These are phyloP conservation scores for Apocheima hispidaria DNA, from an alignment of 2,888 invertebrate genomes.

Conservation along the genomic window DNA sequence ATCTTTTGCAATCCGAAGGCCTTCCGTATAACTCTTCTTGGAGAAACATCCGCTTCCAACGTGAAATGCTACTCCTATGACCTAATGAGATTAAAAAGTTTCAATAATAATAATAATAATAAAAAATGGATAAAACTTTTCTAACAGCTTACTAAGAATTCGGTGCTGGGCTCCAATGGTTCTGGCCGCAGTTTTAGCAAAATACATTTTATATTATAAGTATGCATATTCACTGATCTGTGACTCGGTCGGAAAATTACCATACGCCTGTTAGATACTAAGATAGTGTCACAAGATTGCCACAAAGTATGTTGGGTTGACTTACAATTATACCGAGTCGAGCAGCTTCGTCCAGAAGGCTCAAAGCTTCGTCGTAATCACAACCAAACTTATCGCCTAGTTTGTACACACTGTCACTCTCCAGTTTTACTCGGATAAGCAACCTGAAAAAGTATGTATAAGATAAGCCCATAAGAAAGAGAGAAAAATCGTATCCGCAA, in stretches of 20 bases:
- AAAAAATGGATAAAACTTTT: not conserved
- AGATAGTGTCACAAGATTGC: not conserved
- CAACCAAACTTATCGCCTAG: slow-evolving; percentile 61
- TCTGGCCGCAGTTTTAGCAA: too few species aligned
- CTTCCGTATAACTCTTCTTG: slow-evolving; percentile 49
- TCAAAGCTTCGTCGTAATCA: slow-evolving; percentile 56
- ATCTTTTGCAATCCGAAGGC: slow-evolving; percentile 48
- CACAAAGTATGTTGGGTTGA: too few species aligned
- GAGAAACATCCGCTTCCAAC: slow-evolving; percentile 56
- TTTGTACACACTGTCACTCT: slow-evolving; percentile 50
- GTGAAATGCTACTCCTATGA: slow-evolving; percentile 61
- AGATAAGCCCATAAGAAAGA: too few species aligned
- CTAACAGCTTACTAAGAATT: too few species aligned
- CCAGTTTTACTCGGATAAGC: slow-evolving; percentile 53
- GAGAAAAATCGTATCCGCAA: too few species aligned
- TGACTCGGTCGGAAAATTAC: too few species aligned
- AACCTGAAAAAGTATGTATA: slow-evolving; percentile 30
- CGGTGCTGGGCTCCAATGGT: too few species aligned
- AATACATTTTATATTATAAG: too few species aligned
- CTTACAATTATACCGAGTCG: slow-evolving; percentile 50
- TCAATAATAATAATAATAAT: not conserved
- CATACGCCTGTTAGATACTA: not conserved
- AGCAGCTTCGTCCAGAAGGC: slow-evolving; percentile 59
- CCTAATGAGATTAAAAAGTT: slow-evolving; percentile 41
- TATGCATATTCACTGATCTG: too few species aligned